These are phyloP conservation scores for Plebejus melissa DNA, from an alignment of 2,888 invertebrate species.

Conservation along the genomic window DNA sequence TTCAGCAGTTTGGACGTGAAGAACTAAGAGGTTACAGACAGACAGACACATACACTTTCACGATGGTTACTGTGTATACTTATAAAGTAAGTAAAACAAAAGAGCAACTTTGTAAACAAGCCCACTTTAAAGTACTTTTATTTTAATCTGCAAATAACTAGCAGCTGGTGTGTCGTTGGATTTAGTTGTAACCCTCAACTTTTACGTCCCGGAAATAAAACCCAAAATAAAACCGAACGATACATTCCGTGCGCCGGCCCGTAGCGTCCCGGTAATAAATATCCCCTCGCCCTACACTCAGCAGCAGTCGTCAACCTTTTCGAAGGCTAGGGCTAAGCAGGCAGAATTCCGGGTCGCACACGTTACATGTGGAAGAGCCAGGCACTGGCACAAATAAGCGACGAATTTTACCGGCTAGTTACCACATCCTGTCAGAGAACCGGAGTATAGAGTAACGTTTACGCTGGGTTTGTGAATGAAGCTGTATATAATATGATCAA, in stretches of 20 bases:
- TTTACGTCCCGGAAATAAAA: constrained; percentile 17
- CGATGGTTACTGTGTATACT: too few species aligned
- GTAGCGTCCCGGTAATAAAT: constrained; percentile 1
- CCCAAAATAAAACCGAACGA: constrained; percentile 16
- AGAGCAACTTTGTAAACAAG: not conserved
- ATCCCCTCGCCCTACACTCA: not conserved
- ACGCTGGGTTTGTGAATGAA: too few species aligned
- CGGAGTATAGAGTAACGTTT: too few species aligned
- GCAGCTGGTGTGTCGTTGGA: not conserved
- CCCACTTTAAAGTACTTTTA: not conserved
- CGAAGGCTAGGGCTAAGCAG: not conserved
- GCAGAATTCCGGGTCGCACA: too few species aligned
- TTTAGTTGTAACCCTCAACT: constrained; percentile 16
- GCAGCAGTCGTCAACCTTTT: not conserved
- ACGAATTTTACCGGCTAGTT: too few species aligned
- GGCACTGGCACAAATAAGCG: too few species aligned
- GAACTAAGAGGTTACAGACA: too few species aligned
- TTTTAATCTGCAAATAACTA: not conserved
- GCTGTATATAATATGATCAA: too few species aligned
- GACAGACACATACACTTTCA: too few species aligned
- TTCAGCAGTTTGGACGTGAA: too few species aligned
- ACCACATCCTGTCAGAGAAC: too few species aligned
- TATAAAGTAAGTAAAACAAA: not conserved
- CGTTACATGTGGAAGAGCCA: too few species aligned
- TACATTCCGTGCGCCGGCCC: not conserved